Evolutionary conservation across 1,140 invertebrate species (phyloP).

Genomic region (Venustaconcha ellipsiformis): DNA sequence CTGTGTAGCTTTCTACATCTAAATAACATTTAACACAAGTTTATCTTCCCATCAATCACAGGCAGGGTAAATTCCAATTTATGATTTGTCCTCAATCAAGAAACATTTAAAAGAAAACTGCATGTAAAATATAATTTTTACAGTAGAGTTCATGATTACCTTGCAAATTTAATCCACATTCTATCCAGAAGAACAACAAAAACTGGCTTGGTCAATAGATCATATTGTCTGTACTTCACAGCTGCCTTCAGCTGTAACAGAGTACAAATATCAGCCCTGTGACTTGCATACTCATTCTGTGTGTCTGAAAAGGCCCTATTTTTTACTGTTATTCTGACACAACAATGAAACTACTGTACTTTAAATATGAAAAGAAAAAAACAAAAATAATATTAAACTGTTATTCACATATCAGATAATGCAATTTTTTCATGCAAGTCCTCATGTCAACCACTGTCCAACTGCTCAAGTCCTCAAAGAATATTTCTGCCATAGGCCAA

Average conservation of each 20-base stretch:
- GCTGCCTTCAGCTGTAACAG: slow-evolving; percentile 55
- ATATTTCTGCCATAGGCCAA: no score
- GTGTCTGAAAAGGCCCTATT: no score
- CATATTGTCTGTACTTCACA: slow-evolving; percentile 54
- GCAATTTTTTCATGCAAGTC: no score
- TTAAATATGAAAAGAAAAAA: background rate
- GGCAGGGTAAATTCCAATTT: background rate
- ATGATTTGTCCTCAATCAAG: background rate
- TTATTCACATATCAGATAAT: background rate
- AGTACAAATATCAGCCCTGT: background rate
- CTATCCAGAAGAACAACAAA: slow-evolving; percentile 47
- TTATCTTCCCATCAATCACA: background rate
- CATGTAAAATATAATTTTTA: background rate
- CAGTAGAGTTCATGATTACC: slow-evolving; percentile 33
- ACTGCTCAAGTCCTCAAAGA: no score
- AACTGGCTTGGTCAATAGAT: slow-evolving; percentile 55
- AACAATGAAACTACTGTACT: no score
- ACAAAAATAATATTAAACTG: no score
- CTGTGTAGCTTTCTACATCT: background rate
- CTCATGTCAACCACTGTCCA: no score
- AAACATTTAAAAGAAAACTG: background rate
- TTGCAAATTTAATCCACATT: slow-evolving; percentile 62
- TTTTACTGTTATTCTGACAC: no score
- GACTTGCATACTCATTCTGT: no score
- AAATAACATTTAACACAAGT: background rate